Evolutionary conservation across 1,140 invertebrate species (phyloP).

Genomic region (Fopius arisanus): DNA sequence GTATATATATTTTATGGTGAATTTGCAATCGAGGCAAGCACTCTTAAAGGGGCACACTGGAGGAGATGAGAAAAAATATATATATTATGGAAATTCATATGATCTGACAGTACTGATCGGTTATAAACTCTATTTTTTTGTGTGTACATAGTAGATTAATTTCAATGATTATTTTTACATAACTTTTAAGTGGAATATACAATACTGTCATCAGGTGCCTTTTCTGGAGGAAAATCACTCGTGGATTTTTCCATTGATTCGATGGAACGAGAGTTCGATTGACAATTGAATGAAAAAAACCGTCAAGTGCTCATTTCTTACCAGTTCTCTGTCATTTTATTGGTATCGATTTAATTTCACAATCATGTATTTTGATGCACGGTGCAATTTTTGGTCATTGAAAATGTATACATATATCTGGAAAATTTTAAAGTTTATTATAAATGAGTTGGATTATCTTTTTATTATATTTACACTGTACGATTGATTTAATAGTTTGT

Average conservation of each 20-base stretch:
- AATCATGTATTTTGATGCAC: conserved; percentile 22
- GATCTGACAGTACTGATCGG: conserved; percentile 30
- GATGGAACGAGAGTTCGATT: neutral
- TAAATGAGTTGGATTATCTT: conserved; percentile 45
- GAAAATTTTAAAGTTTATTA: conserved; percentile 21
- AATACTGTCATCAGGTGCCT: conserved; percentile 57
- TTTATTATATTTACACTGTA: conserved; percentile 53
- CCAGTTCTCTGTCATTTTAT: neutral
- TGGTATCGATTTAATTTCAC: neutral
- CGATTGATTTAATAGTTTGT: conserved; percentile 59
- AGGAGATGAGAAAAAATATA: neutral
- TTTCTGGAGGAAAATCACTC: neutral
- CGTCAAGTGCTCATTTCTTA: too few relatives aligned
- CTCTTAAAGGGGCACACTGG: conserved; percentile 23
- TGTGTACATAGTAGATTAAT: conserved; percentile 61
- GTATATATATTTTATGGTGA: conserved; percentile 10
- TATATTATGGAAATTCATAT: neutral
- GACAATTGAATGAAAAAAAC: neutral
- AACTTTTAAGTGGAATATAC: conserved; percentile 51
- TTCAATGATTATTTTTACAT: conserved; percentile 59
- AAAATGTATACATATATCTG: conserved; percentile 11
- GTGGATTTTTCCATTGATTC: neutral
- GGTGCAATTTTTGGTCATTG: conserved; percentile 18
- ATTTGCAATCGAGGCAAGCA: conserved; percentile 30
- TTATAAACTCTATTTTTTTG: conserved; percentile 48